These are phyloP conservation scores for Tetrax tetrax DNA, from an alignment of 2,113 vertebrate genomes.

Conservation along the genomic window DNA sequence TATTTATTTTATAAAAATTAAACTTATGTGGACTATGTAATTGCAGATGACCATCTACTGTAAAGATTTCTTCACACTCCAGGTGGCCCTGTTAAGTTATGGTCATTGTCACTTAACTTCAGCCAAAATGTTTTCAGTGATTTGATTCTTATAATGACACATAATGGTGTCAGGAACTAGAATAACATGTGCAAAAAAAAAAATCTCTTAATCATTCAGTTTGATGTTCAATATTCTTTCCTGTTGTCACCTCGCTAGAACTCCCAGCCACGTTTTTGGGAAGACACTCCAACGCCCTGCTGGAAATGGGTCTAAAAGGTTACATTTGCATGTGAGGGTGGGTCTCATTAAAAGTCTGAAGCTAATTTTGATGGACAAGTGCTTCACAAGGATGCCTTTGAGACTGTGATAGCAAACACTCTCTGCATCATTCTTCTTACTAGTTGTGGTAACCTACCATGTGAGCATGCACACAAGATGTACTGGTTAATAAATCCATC, in stretches of 20 bases:
- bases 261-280: background rate
- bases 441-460: background rate
- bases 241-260: background rate
- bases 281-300: background rate
- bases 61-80: background rate
- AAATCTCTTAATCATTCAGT: background rate
- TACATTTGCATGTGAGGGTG: background rate
- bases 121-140: background rate
- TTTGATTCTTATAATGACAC: background rate
- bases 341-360: background rate
- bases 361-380: background rate
- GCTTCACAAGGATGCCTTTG: background rate
- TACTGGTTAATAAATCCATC: background rate
- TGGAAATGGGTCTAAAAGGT: background rate
- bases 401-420: background rate
- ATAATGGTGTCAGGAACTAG: background rate
- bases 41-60: background rate
- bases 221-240: background rate
- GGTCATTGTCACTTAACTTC: background rate
- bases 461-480: background rate
- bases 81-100: background rate
- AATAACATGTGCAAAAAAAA: background rate
- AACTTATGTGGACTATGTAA: background rate
- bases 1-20: background rate
- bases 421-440: background rate